Base-by-base conservation (phyloP, 2,113 vertebrate species). In the Dinomys branickii region DNA sequence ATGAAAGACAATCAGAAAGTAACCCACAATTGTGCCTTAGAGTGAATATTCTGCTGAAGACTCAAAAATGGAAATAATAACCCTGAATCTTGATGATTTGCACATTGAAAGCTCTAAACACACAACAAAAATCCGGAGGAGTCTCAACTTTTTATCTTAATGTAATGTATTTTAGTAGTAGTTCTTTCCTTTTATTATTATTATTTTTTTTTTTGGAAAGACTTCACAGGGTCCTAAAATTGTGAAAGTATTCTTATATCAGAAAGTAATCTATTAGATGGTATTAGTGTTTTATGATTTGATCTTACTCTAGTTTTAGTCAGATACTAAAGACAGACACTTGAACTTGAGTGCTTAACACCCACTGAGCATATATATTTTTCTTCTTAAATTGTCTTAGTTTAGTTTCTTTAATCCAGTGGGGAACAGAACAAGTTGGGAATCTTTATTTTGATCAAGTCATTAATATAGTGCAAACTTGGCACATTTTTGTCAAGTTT, bases 1-100 rank as follows among this genome's bases (percentile, higher is more conserved):
- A 69, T 22, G 33, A 81, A 77, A 94, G 67, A 97, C 94, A 63
- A 94, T 96, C 85, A 71, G 91, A 96, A 69, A 96, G 35, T 52
- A 91, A 19, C 35, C 14, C 30, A 14, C 12, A 81, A 33, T 61
- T 96, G 89, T 97, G 93, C 95, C 93, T 97, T 94, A 83, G 56
- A 71, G 50, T 81, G 33, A 73, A 84, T 65, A 14, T 28, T 91
- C 65, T 44, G n/a, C 44, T 65, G n/a, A 96, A 58, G 33, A 44
- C 67, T 73, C 85, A 0, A 0, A 69, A 75, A 75, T 19, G 20
- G 86, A 88, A 96, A 80, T 78, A 77, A 9, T 52, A 71, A 78
- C 30, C 47, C 7, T 35, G 41, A 54, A 85, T 7, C 38, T 69
- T 10, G 5, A 58, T 1, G 44, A 35, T 0, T 0, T 7, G 50